phyloP scores from a whole-genome alignment of 2,113 vertebrate genomes.

The Oreochromis niloticus region DNA sequence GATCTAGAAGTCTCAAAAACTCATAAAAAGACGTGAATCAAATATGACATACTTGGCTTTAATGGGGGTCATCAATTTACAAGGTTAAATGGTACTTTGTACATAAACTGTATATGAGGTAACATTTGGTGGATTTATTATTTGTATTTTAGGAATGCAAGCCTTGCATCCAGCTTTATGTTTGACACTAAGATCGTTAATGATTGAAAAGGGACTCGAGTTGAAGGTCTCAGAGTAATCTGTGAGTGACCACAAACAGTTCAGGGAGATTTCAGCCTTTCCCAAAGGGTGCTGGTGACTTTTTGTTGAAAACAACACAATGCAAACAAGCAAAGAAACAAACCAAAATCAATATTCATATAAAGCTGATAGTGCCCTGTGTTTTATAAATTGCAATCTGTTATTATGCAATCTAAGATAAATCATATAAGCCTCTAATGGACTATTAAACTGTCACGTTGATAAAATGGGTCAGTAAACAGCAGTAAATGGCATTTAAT shows the following conservation, averaged over 20 bases:
- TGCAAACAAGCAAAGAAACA: background rate
- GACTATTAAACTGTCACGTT: background rate
- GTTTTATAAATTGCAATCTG: background rate
- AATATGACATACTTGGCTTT: background rate
- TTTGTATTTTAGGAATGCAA: background rate
- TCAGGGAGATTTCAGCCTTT: background rate
- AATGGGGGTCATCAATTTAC: rapidly evolving
- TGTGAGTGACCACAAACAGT: background rate
- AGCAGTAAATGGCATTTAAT: background rate
- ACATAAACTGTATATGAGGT: background rate
- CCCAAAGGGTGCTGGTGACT: too few species aligned
- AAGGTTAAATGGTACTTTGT: background rate
- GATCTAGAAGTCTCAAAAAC: too few species aligned
- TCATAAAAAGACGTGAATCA: background rate
- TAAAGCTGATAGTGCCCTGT: background rate
- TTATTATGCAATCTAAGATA: background rate
- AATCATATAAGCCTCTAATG: background rate
- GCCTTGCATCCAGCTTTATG: background rate
- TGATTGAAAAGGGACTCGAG: background rate
- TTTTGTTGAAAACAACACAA: background rate
- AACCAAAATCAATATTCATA: background rate
- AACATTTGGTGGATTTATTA: background rate
- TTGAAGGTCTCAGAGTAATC: background rate
- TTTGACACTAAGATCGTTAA: background rate
- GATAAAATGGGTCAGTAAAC: background rate